Evolutionary conservation across 2,797 vertebrate species (phyloP).

Genomic region (Gorsachius magnificus): DNA sequence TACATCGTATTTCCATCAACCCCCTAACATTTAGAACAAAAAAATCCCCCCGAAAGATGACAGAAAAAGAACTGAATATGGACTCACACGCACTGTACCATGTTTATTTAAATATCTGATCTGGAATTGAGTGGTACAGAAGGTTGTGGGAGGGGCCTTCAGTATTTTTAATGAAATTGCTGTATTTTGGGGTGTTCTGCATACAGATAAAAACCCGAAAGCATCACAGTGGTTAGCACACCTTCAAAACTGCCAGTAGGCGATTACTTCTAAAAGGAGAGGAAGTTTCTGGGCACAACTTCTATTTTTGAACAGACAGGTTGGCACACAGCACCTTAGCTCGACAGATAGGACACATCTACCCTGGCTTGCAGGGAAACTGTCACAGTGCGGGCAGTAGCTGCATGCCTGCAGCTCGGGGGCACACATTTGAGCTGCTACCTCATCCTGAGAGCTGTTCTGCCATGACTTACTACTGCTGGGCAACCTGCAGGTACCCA

Average conservation of each 20-base stretch:
- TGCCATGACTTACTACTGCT: neutral
- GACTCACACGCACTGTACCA: too few relatives aligned
- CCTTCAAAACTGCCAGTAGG: neutral
- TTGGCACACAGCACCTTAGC: neutral
- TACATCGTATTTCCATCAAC: neutral
- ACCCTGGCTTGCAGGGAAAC: neutral
- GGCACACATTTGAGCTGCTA: accelerated
- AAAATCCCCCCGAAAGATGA: neutral
- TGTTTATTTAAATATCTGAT: neutral
- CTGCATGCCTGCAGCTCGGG: accelerated
- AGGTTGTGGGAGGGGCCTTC: neutral
- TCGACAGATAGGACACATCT: neutral
- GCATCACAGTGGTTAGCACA: neutral
- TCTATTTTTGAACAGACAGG: neutral
- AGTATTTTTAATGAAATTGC: neutral
- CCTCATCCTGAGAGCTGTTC: neutral
- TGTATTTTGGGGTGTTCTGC: neutral
- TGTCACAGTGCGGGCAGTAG: accelerated
- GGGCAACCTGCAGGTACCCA: neutral
- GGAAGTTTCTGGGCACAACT: neutral
- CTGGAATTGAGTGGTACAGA: neutral
- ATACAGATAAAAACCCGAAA: neutral
- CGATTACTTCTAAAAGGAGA: neutral
- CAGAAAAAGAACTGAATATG: neutral
- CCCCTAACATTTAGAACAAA: neutral